Base-by-base conservation (phyloP, 2,888 invertebrate genomes). In the Blomia tropicalis region DNA sequence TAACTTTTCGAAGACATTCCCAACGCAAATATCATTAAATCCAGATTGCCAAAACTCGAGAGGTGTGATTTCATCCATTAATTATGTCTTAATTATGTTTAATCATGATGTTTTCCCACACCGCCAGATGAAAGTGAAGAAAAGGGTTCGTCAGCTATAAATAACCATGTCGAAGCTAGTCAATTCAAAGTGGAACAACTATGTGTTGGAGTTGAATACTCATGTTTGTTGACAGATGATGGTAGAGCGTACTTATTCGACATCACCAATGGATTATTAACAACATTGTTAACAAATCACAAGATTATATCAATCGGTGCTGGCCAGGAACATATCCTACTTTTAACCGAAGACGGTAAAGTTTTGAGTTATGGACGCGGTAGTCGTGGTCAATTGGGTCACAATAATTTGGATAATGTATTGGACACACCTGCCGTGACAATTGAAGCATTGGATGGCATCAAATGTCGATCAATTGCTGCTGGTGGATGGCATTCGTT, bases 401-500 rank as follows among this genome's bases (percentile, higher is more conserved):
- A 84, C 73, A 83, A 82, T n/a, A 78, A 78, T 68, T 73, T 85
- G 5, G 81, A 81, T 60, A 78, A 79, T 66, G 59, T 58, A 14
- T 43, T 47, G n/a, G 76, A 80, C 66, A 79, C 80, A 41, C 71
- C 73, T 58, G 89, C 89, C 0, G 76, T 74, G 63, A 72, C 82
- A 67, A 75, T 92, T 1, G 82, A 84, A 69, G 83, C 82, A 47
- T 75, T 92, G 47, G 81, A 82, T 22, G 61, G 61, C 17, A 77
- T 91, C 23, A 80, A 79, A 71, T 78, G 90, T 62, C 73, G 74
- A 0, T 76, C 79, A 70, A 82, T 91, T 60, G 79, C 83, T 54
- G 83, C 85, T 43, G 87, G 87, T 5, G 88, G 87, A 11, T 92
- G 90, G 90, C 90, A 91, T 73, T 83, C 83, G 60, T 79, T 83